Percentiles rank a stretch among this genome's conserved stretches.
Conservation (phyloP, 2,888 invertebrate species). For the Scotopteryx bipunctaria region DNA sequence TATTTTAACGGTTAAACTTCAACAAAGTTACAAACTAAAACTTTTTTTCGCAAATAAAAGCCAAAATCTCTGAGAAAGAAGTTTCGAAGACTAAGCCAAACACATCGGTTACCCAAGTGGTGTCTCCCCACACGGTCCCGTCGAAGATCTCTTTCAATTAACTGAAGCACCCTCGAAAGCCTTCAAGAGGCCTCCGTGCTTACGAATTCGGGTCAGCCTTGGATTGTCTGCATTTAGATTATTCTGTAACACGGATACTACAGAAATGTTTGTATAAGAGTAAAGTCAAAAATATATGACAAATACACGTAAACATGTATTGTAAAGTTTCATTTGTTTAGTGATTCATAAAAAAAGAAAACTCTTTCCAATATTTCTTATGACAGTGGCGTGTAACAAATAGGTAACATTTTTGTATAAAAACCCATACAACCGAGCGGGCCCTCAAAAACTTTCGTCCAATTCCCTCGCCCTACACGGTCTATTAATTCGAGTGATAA, state of each 20-base stretch:
- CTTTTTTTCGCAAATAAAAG: too few relatives aligned
- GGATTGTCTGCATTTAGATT: constrained; percentile 47
- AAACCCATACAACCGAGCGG: not conserved
- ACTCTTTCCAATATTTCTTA: too few relatives aligned
- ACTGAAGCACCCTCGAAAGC: constrained; percentile 59
- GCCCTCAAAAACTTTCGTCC: constrained; percentile 23
- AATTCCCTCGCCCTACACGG: constrained; percentile 21
- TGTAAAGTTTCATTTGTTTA: too few relatives aligned
- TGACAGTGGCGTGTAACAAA: too few relatives aligned
- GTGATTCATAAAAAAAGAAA: too few relatives aligned
- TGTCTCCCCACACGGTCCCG: constrained; percentile 57
- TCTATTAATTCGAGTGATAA: constrained; percentile 29
- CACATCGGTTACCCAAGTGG: constrained; percentile 42
- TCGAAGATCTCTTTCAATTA: constrained; percentile 77
- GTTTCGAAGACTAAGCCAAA: constrained; percentile 28
- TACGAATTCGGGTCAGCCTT: constrained; percentile 52
- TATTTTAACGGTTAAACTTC: too few relatives aligned
- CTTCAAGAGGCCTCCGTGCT: constrained; percentile 43
- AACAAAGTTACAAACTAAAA: too few relatives aligned
- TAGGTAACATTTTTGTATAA: too few relatives aligned
- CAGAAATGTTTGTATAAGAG: not conserved
- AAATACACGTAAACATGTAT: too few relatives aligned
- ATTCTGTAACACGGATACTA: constrained; percentile 14
- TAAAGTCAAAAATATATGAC: too few relatives aligned
- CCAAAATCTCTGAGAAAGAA: constrained; percentile 12